phyloP scores from a whole-genome alignment of 1,140 invertebrate species.

The Bathynomus jamesi region DNA sequence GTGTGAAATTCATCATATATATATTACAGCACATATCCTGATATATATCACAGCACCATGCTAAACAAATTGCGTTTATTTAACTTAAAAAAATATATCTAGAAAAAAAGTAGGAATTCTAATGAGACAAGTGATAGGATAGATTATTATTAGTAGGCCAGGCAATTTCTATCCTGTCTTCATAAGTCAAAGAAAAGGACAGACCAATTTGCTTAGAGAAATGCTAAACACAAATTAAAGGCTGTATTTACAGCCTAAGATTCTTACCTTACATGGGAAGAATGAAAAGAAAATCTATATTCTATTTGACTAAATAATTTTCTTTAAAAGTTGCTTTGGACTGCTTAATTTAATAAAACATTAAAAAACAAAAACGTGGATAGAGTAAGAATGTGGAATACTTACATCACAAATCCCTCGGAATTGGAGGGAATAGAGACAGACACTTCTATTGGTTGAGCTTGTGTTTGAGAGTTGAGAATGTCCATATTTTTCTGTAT shows the following conservation, averaged over 20 bases:
- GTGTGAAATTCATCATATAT: too few relatives aligned
- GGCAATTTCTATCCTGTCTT: too few relatives aligned
- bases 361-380: background rate
- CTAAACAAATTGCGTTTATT: background rate
- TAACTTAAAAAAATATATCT: background rate
- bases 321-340: background rate
- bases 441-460: constrained; percentile 64
- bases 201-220: background rate
- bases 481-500: constrained; percentile 90
- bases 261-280: background rate
- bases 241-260: background rate
- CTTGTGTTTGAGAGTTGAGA: constrained; percentile 64
- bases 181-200: too few relatives aligned
- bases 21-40: too few relatives aligned
- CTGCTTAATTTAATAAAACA: background rate
- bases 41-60: background rate
- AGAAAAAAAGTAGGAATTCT: background rate
- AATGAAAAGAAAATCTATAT: background rate
- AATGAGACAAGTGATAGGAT: background rate
- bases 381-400: too few relatives aligned
- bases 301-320: background rate
- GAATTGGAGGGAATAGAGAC: constrained; percentile 83
- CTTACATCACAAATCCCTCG: constrained; percentile 55
- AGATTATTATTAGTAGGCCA: background rate
- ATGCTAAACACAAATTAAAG: background rate